These are phyloP conservation scores for Drosophila anomelani DNA, from an alignment of 2,888 invertebrate species.

Conservation along the genomic window DNA sequence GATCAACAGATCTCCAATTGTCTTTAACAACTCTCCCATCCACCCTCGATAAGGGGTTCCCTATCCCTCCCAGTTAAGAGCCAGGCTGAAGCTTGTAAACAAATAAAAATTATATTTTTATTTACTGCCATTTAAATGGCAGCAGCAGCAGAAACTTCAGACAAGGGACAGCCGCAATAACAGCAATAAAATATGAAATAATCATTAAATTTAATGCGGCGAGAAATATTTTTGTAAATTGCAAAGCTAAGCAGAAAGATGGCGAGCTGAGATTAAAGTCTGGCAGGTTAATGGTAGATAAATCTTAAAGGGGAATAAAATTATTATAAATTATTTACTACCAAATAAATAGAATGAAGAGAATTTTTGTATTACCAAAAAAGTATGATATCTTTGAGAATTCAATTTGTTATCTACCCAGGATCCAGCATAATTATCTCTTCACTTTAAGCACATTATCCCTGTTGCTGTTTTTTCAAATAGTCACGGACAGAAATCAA, in stretches of 20 bases:
- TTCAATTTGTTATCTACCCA: background rate
- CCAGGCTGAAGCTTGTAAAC: constrained; percentile 32
- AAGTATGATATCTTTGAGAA: background rate
- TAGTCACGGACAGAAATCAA: constrained; percentile 4
- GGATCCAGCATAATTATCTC: background rate
- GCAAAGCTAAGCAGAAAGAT: background rate
- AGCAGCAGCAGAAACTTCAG: constrained; percentile 57
- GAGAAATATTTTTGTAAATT: constrained; percentile 41
- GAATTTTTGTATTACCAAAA: background rate
- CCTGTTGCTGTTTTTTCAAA: background rate
- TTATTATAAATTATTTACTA: background rate
- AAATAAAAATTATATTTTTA: constrained; percentile 38
- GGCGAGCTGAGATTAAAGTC: constrained; percentile 6
- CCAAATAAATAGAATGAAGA: too few species aligned
- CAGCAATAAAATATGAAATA: constrained; percentile 39
- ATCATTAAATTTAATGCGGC: constrained; percentile 50
- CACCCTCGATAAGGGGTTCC: constrained; percentile 37
- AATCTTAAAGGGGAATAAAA: constrained; percentile 2
- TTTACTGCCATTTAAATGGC: constrained; percentile 68
- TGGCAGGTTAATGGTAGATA: constrained; percentile 21
- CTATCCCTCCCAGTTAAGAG: constrained; percentile 58
- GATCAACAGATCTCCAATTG: constrained; percentile 63
- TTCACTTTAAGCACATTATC: background rate
- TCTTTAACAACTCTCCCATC: constrained; percentile 22
- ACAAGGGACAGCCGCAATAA: constrained; percentile 54